Base-by-base conservation (phyloP, 2,113 vertebrate species). In the Agelaius phoeniceus region DNA sequence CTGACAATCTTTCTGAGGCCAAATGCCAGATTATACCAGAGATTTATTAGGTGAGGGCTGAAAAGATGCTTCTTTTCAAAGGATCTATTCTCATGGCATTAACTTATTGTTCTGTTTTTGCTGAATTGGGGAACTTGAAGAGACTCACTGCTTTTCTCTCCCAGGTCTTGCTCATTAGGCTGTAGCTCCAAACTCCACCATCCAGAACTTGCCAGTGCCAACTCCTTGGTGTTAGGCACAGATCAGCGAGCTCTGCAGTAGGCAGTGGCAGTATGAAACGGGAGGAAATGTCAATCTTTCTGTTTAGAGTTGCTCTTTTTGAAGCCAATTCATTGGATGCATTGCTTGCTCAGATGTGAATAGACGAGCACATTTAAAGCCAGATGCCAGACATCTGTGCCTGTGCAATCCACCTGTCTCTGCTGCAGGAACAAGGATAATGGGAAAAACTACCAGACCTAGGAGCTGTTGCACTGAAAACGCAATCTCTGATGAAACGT, bases 371-470 rank as follows among this genome's bases (percentile, higher is more conserved):
- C n/a, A 68, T 93, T 92, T 77, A 83, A 74, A 93, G 71, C 87
- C 90, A 94, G 90, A 91, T 90, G 74, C 58, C 87, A 85, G 84
- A 65, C 82, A 93, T 68, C 87, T 87, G 94, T 93, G 82, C 39
- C 86, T 81, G 51, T 37, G 52, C 48, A 63, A 65, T 86, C 76
- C 86, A 92, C 91, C 89, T 91, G 72, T 59, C n/a, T 61, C 61
- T 75, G 68, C 57, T 74, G 57, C 43, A 76, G 33, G 68, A 85
- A 79, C 26, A 93, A 65, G 33, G 44, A 41, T 52, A 89, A 84
- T 0, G 2, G 68, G 37, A 27, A 91, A 90, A 85, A 37, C 27
- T 43, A 63, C 15, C 33, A 67, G 52, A 81, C 27, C 23, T 63
- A 67, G 23, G 51, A 86, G 35, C 3, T 90, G 80, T 90, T 73